Evolutionary conservation across 2,888 invertebrate species (phyloP).

Genomic region (Hemithea aestivaria): DNA sequence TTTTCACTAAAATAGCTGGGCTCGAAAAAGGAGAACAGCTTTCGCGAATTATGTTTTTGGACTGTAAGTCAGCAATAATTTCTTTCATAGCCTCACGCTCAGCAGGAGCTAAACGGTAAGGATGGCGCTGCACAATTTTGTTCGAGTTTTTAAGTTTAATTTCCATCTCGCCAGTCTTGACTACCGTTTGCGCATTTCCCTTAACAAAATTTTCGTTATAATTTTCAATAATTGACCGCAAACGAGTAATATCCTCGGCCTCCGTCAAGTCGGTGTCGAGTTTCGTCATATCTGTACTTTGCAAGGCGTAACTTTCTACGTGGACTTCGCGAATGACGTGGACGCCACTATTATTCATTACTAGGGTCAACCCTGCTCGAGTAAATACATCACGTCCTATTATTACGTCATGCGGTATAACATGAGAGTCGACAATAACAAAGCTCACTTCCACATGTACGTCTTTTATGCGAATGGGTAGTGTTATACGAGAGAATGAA

Average conservation of each 20-base stretch:
- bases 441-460: neutral
- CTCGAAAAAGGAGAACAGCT: constrained; percentile 6
- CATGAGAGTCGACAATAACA: constrained; percentile 1
- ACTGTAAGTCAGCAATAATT: neutral
- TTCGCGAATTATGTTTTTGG: constrained; percentile 1
- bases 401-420: neutral
- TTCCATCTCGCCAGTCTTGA: constrained; percentile 2
- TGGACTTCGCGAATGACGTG: neutral
- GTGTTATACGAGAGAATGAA: neutral
- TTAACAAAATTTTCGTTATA: neutral
- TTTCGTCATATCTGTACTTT: too few species aligned
- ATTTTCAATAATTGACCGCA: neutral
- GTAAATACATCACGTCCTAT: neutral
- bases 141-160: constrained; percentile 3
- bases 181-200: neutral
- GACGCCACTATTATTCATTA: neutral
- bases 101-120: constrained; percentile 1
- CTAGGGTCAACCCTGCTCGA: neutral
- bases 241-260: neutral
- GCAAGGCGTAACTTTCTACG: too few species aligned
- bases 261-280: neutral
- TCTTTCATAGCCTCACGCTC: neutral
- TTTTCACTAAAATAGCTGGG: constrained; percentile 2
- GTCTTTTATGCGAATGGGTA: too few species aligned
- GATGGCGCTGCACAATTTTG: neutral